Evolutionary conservation across 2,113 vertebrate genomes (phyloP).

Genomic region (Xiphophorus couchianus): DNA sequence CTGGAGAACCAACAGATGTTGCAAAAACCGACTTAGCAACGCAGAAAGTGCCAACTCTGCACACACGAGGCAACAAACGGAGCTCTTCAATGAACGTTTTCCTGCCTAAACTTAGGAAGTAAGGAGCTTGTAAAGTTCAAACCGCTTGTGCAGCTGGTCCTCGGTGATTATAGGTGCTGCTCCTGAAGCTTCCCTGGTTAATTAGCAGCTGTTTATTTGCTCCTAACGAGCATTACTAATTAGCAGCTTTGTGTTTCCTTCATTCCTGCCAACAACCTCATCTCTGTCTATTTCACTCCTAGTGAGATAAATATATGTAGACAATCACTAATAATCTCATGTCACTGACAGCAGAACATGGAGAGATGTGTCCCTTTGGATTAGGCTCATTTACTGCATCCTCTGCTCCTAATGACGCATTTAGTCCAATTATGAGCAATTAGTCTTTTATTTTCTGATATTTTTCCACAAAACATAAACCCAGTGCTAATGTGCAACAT

Average conservation of each 20-base stretch:
- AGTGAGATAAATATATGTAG: not conserved
- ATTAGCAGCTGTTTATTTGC: not conserved
- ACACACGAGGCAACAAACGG: not conserved
- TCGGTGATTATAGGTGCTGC: not conserved
- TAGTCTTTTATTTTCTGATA: slow-evolving; percentile 33
- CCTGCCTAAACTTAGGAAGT: not conserved
- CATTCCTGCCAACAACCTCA: not conserved
- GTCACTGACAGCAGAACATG: slow-evolving; percentile 40
- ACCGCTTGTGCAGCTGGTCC: not conserved
- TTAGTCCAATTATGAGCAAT: slow-evolving; percentile 57
- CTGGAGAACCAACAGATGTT: not conserved
- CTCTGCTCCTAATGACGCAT: slow-evolving; percentile 56
- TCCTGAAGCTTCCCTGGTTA: not conserved
- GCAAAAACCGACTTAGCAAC: not conserved
- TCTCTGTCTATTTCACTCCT: not conserved
- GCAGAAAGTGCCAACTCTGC: too few relatives aligned
- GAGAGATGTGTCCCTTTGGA: slow-evolving; percentile 44
- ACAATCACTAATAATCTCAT: slow-evolving; percentile 39
- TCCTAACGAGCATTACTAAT: not conserved
- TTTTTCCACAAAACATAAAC: slow-evolving; percentile 17
- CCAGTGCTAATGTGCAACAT: not conserved
- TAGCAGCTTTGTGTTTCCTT: not conserved
- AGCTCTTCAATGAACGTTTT: not conserved
- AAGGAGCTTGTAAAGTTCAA: not conserved
- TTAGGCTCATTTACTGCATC: slow-evolving; percentile 58